Conservation (phyloP, 2,888 invertebrate species). For the Sclerodermus sp. region DNA sequence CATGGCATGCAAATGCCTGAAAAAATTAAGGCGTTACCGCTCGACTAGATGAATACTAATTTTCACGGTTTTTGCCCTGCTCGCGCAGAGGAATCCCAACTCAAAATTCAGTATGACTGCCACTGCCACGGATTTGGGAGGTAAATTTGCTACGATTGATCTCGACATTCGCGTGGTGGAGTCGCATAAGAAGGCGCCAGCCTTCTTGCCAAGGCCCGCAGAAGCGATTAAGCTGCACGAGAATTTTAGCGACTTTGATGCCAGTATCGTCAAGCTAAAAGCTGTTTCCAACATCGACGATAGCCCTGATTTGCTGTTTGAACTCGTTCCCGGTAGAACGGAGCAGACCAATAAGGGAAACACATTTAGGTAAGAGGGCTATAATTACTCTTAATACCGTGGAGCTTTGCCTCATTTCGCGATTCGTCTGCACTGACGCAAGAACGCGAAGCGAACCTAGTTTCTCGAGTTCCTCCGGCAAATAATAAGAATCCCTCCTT, state of each 20-base stretch:
- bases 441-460: no score
- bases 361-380: conserved; percentile 57
- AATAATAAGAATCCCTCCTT: no score
- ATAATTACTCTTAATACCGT: no score
- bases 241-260: conserved; percentile 72
- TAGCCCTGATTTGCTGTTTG: conserved; percentile 72
- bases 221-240: conserved; percentile 71
- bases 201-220: conserved; percentile 67
- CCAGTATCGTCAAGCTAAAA: conserved; percentile 70
- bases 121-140: conserved; percentile 77
- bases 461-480: no score
- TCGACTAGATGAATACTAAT: no score
- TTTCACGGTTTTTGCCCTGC: conserved; percentile 18
- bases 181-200: conserved; percentile 83
- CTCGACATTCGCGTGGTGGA: conserved; percentile 84
- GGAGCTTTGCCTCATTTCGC: no score
- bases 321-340: conserved; percentile 79
- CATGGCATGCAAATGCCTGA: no score
- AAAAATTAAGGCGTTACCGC: no score
- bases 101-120: conserved; percentile 73
- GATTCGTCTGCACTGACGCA: no score
- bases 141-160: conserved; percentile 71
- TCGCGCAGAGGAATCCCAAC: conserved; percentile 63
- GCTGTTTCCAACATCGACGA: conserved; percentile 79
- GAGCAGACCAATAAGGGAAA: conserved; percentile 83